Base-by-base conservation (phyloP, 2,113 vertebrate species). In the Heterocephalus glaber region DNA sequence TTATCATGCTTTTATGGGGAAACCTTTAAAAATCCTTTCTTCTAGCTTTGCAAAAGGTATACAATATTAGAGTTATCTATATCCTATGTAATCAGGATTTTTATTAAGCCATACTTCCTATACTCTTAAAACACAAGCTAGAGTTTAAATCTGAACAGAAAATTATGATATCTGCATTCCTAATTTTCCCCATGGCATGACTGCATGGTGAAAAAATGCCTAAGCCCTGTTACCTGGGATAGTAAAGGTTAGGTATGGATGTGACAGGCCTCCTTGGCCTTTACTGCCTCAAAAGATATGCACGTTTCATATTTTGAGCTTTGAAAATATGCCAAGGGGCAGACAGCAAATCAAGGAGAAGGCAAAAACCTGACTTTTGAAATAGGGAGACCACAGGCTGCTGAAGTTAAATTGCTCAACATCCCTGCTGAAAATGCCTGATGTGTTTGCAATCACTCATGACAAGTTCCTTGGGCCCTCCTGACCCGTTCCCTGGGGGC, bases 281-380 rank as follows among this genome's bases (percentile, higher is more conserved):
- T 97, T 89, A 56, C 35, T 90, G 24, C 26, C 90, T 52, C 26
- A 86, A 66, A 95, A 72, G 5, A 84, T 38, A 95, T 44, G 61
- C 4, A 89, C 8, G 61, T 94, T 84, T 95, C 52, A 87, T 47
- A 80, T 80, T 94, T 90, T 68, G 14, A 80, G 30, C 63, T 92
- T 96, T 95, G 79, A 94, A 90, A 95, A 61, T 82, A 82, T 74
- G 76, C 44, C 72, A 94, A 89, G 44, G 30, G 54, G 90, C 54
- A 96, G 65, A 95, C 88, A 89, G 90, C 70, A 96, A 94, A 95
- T 61, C 88, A 94, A n/a, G 26, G 33, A 79, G 9, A 52, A 61
- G n/a, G n/a, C 17, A 82, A 56, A 90, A 72, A 52, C 89, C 72
- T 92, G 54, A 90, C 65, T 83, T n/a, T 80, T 90, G 38, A 88